Evolutionary conservation across 2,888 invertebrate species (phyloP).

Genomic region (Trileptium ribeirensis): DNA sequence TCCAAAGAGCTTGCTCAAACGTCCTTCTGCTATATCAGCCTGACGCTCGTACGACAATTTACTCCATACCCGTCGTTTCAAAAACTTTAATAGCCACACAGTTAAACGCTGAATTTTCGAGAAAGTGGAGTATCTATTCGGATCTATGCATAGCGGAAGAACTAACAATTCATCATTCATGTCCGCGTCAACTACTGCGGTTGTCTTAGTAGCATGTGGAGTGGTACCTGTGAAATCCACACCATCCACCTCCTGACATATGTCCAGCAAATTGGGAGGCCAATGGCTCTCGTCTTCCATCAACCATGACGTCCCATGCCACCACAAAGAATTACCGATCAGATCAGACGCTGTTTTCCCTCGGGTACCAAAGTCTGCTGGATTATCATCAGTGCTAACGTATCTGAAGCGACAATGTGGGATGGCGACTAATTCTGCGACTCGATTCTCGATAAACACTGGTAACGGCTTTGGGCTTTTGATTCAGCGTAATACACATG

Average conservation of each 20-base stretch:
- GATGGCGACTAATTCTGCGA: conserved; percentile 35
- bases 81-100: no score
- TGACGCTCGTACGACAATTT: no score
- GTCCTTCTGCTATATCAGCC: neutral
- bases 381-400: no score
- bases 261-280: no score
- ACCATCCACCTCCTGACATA: no score
- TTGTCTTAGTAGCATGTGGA: no score
- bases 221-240: no score
- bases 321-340: conserved; percentile 33
- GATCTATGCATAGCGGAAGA: neutral
- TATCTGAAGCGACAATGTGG: conserved; percentile 28
- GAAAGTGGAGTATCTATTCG: neutral
- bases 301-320: conserved; percentile 39
- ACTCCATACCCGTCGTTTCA: no score
- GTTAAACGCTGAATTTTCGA: no score
- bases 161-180: no score
- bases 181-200: no score
- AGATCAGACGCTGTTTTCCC: conserved; percentile 32
- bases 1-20: neutral
- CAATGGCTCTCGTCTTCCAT: neutral
- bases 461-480: neutral
- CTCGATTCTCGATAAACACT: conserved; percentile 38
- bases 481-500: conserved; percentile 36
- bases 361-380: no score